Conservation (phyloP, 2,113 vertebrate species). For the Rhinolophus ferrumequinum region DNA sequence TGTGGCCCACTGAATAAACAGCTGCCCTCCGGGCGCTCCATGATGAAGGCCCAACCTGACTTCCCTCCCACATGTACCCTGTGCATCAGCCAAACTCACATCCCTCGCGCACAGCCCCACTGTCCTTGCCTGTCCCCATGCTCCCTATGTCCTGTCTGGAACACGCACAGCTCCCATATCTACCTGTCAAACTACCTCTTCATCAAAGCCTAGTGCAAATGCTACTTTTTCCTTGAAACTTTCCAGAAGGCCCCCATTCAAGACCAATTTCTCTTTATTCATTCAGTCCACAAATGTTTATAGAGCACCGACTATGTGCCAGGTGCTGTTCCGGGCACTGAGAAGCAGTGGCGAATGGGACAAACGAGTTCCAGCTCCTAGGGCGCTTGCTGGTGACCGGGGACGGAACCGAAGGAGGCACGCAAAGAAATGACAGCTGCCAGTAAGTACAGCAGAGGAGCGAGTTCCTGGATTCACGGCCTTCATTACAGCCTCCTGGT, state of each 20-base stretch:
- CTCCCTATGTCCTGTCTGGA: background rate
- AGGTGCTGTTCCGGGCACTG: background rate
- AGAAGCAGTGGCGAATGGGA: background rate
- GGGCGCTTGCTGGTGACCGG: background rate
- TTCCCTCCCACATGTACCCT: background rate
- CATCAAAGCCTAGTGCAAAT: background rate
- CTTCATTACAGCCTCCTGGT: background rate
- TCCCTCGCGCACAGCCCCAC: background rate
- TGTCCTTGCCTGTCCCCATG: background rate
- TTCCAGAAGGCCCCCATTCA: background rate
- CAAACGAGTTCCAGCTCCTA: background rate
- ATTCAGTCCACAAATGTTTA: background rate
- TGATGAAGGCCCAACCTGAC: background rate
- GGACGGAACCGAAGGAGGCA: background rate
- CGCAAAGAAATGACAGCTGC: background rate
- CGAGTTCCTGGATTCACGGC: background rate
- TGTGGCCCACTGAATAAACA: background rate
- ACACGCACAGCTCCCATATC: fast-evolving
- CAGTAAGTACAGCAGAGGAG: fast-evolving
- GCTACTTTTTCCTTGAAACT: background rate
- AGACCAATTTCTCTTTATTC: background rate
- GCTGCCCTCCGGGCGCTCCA: fast-evolving
- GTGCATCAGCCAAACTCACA: fast-evolving
- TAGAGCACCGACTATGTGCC: background rate
- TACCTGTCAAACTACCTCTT: background rate